Percentiles rank a stretch among this genome's conserved stretches.
Evolutionary conservation across 1,140 invertebrate genomes (phyloP).

Genomic region (Mycetomoellerius zeteki): DNA sequence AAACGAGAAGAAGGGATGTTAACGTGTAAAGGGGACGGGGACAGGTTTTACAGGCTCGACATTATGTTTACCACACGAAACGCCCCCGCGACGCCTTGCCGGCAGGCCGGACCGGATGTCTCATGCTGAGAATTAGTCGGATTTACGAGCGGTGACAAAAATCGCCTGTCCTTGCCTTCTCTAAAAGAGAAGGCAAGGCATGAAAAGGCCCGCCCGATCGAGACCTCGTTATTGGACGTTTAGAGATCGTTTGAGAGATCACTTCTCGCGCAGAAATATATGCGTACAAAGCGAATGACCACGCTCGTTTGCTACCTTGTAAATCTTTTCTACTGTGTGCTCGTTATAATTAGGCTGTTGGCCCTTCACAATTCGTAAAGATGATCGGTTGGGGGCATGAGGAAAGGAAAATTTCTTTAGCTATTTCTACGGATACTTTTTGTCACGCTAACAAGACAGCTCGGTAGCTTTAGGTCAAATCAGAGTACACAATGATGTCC

Average conservation of each 20-base stretch:
- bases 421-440: constrained; percentile 16
- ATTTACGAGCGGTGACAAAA: constrained; percentile 81
- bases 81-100: constrained; percentile 78
- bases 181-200: constrained; percentile 57
- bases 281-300: constrained; percentile 48
- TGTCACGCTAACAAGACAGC: constrained; percentile 55
- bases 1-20: constrained; percentile 61
- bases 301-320: constrained; percentile 63
- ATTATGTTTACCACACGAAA: constrained; percentile 84
- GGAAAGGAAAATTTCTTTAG: constrained; percentile 34
- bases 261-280: constrained; percentile 36
- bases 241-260: constrained; percentile 69
- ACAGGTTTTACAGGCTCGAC: constrained; percentile 75
- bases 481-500: constrained; percentile 19
- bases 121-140: constrained; percentile 82
- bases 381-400: background rate
- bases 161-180: constrained; percentile 71
- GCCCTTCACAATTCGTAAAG: constrained; percentile 31
- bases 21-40: constrained; percentile 32
- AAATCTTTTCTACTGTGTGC: constrained; percentile 41
- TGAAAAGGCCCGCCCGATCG: constrained; percentile 61
- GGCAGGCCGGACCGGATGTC: constrained; percentile 78
- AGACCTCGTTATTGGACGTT: constrained; percentile 74
- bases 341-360: constrained; percentile 58
- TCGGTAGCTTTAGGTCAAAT: constrained; percentile 31